phyloP scores from a whole-genome alignment of 2,113 vertebrate species.

The Tenrec ecaudatus region DNA sequence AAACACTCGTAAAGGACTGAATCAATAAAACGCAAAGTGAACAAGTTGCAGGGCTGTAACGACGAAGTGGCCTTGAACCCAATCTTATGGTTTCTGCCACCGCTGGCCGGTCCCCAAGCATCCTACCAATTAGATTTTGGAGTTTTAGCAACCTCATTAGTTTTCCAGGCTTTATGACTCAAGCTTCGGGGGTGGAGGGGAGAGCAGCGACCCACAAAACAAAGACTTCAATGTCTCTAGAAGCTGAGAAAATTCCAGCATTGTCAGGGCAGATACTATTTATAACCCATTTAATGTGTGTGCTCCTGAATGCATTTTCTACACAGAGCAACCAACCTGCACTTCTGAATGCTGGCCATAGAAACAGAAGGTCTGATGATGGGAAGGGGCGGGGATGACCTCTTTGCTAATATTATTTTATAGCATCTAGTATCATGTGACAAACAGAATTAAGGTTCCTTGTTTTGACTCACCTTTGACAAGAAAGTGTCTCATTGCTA shows the following conservation, averaged over 20 bases:
- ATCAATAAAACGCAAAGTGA: slow-evolving; percentile 57
- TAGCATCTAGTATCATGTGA: slow-evolving; percentile 52
- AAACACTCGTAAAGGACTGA: slow-evolving; percentile 11
- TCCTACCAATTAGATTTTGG: slow-evolving; percentile 76
- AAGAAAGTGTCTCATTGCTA: slow-evolving; percentile 29
- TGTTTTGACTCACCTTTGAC: slow-evolving; percentile 62
- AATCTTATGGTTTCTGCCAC: neutral
- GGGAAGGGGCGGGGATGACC: neutral
- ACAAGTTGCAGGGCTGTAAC: slow-evolving; percentile 49
- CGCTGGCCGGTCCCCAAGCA: slow-evolving; percentile 57
- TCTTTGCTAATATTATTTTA: slow-evolving; percentile 48
- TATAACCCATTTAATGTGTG: slow-evolving; percentile 84
- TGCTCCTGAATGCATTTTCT: slow-evolving; percentile 78
- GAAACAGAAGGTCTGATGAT: neutral
- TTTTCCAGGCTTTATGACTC: slow-evolving; percentile 86
- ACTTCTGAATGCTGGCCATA: slow-evolving; percentile 49
- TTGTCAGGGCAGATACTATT: slow-evolving; percentile 85
- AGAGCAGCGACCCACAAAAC: slow-evolving; percentile 79
- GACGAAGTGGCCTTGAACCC: neutral
- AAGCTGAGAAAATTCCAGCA: slow-evolving; percentile 86
- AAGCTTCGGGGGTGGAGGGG: slow-evolving; percentile 65
- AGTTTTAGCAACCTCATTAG: slow-evolving; percentile 84
- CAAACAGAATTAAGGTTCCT: slow-evolving; percentile 65
- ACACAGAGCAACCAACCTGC: neutral
- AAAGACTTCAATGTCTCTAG: slow-evolving; percentile 87